These are phyloP conservation scores for Melanostigma gelatinosum DNA, from an alignment of 2,113 vertebrate species.

Conservation along the genomic window DNA sequence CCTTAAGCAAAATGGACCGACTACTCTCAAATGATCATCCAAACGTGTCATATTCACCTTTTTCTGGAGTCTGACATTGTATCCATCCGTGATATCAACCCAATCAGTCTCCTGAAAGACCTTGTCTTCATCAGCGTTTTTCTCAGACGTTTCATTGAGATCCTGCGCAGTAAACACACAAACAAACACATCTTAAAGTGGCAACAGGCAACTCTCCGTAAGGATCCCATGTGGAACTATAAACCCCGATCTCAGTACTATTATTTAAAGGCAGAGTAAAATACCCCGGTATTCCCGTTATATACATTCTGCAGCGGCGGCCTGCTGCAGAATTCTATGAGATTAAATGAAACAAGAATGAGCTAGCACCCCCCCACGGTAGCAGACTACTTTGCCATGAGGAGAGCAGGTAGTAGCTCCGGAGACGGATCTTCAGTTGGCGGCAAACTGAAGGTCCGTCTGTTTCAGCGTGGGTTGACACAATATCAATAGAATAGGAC, in stretches of 20 bases:
- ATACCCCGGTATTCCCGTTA: too few species aligned
- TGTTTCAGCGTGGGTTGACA: too few species aligned
- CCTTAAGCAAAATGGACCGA: neutral
- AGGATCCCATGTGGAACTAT: neutral
- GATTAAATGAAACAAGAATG: neutral
- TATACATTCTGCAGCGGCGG: too few species aligned
- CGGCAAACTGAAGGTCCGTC: too few species aligned
- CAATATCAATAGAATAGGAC: too few species aligned
- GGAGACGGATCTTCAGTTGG: too few species aligned
- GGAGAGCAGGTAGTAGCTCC: too few species aligned
- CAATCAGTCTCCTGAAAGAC: conserved; percentile 75
- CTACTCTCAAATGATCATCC: neutral
- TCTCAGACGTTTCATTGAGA: conserved; percentile 60
- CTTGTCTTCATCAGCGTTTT: conserved; percentile 62
- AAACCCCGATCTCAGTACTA: neutral
- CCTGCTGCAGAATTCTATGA: neutral
- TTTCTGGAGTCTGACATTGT: conserved; percentile 65
- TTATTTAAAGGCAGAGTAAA: neutral
- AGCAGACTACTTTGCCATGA: too few species aligned
- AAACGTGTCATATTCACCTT: conserved; percentile 58
- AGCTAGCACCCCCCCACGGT: neutral
- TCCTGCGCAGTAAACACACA: conserved; percentile 58
- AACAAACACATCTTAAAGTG: neutral
- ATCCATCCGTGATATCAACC: conserved; percentile 76
- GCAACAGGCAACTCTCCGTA: neutral